Evolutionary conservation across 2,888 invertebrate genomes (phyloP), one percentile per base, ranked within the genome.

Genomic region (Tetragonisca angustula): DNA sequence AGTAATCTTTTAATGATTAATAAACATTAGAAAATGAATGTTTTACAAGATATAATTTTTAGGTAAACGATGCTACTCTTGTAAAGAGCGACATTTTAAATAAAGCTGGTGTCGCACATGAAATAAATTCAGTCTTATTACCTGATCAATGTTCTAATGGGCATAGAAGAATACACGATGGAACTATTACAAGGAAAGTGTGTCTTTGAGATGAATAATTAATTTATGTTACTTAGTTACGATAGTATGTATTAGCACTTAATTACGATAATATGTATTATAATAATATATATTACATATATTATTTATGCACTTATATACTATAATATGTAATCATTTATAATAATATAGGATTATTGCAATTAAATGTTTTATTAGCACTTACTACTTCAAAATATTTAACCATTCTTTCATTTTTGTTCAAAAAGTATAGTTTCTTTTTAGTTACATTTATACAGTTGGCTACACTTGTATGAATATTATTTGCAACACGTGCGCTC

Each of bases 71-170:
- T 21, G 76, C 76, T 0, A 73, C 27, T 21, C 54, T 83, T 27
- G 65, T 76, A 2, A 83, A 83, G 21, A 19, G 36, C 6, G 76
- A 84, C 2, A 79, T 83, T 56, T 50, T 84, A 13, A 84, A 79
- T 27, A 74, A 64, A 27, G 68, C 69, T 50, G 83, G 84, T 15
- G 65, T 84, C 2, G 84, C 79, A 4, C 83, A 86, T 68, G 79
- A 80, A 78, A 88, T 88, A 61, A 81, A 78, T 43, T 74, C 79
- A 27, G 86, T 73, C n/a, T 49, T 88, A 52, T 27, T 85, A 15
- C 83, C 76, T 13, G 73, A 79, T 13, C 56, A 54, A 4, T 83
- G 85, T 49, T 6, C 71, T 56, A 65, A 32, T 52, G 6, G 52
- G 4, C 67, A 77, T n/a, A 70, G 54, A 61, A 76, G 36, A 70